Evolutionary conservation across 1,140 invertebrate genomes (phyloP).

Genomic region (Agrypnia vestita): DNA sequence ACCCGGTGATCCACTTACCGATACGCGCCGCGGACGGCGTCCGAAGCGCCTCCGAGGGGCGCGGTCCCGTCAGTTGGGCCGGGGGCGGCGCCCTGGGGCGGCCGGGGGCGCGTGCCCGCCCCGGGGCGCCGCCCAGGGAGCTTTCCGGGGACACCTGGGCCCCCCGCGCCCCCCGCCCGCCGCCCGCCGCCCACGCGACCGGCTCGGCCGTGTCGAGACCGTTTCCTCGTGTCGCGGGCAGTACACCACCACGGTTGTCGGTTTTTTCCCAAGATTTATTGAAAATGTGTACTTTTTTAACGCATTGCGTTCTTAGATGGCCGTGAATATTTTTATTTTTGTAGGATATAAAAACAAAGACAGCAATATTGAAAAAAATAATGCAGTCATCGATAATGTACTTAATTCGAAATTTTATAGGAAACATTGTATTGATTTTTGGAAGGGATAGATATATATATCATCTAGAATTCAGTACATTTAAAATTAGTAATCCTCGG

Average conservation of each 20-base stretch:
- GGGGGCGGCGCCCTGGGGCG: neutral
- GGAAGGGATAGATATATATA: no score
- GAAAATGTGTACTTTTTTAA: neutral
- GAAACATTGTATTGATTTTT: no score
- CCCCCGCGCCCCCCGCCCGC: neutral
- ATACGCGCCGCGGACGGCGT: neutral
- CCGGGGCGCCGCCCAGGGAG: neutral
- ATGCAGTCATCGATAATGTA: no score
- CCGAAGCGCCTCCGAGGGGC: neutral
- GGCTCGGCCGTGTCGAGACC: no score
- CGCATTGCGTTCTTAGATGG: neutral
- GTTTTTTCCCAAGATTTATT: neutral
- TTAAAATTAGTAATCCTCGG: no score
- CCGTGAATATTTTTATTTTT: no score
- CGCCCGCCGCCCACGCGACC: no score
- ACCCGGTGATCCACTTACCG: conserved; percentile 36
- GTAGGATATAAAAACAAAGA: no score
- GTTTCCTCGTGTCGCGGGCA: conserved; percentile 5
- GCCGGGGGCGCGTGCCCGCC: neutral
- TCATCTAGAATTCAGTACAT: no score
- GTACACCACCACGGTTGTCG: neutral
- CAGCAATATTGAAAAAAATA: no score
- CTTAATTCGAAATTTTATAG: no score
- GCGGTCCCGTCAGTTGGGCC: neutral
- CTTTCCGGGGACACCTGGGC: conserved; percentile 7